Evolutionary conservation across 2,888 invertebrate species (phyloP), one percentile per base, ranked within the genome.

Genomic region (Sicus ferrugineus): DNA sequence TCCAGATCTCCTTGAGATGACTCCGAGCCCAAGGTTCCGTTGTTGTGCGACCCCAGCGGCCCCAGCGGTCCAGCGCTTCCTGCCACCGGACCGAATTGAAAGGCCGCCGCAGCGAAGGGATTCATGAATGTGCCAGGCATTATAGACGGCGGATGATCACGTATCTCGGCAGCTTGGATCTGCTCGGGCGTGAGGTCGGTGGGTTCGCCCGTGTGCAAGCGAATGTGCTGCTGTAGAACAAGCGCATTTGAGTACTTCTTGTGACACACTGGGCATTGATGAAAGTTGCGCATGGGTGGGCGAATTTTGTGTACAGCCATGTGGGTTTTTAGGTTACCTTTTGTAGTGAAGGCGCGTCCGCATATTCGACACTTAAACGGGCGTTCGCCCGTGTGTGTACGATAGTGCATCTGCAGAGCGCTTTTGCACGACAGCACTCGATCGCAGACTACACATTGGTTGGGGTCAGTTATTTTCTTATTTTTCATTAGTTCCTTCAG

Each of bases 301-400:
- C 97, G 97, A 75, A 96, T 95, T 76, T 98, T 90, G 87, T 98
- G 98, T 34, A 98, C 98, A 61, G 98, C 97, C 98, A 99, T 98
- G 87, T 99, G 98, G 3, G 98, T 99, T 87, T 98, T 99, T 75
- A 99, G 89, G 86, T 98, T 98, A 72, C 98, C 98, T 87, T 98
- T 98, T 66, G 98, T 98, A 68, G 98, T 98, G 87, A 98, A 99
- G 68, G 98, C 95, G 56, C 97, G 90, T 58, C 97, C 96, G 86
- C 98, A 99, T 74, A 98, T 94, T 86, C 97, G 95, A 85, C 98
- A 99, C 84, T 95, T 94, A 87, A 96, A 98, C 3, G 98, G 98
- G 65, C 85, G 77, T 70, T 85, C 85, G 0, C 97, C 58, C 0
- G 85, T 85, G 62, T 85, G 85, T 1, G 85, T 85, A 62, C 85